phyloP scores from a whole-genome alignment of 2,113 vertebrate species.

The Poecile atricapillus region DNA sequence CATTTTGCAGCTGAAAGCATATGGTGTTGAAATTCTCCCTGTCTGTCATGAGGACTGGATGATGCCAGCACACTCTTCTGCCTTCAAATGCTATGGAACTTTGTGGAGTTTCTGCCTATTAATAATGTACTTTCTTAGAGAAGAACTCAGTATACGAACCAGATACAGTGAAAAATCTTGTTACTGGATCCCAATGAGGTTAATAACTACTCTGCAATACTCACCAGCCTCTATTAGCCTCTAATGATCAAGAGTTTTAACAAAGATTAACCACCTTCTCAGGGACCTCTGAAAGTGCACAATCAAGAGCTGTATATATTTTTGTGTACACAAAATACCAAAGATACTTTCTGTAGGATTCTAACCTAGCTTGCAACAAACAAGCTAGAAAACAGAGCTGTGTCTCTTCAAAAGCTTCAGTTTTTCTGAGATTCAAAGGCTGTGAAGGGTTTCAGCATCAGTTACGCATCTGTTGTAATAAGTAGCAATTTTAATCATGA shows the following conservation, averaged over 20 bases:
- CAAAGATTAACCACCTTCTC: not conserved
- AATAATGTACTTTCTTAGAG: not conserved
- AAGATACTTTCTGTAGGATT: not conserved
- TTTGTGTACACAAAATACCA: not conserved
- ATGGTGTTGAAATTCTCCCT: not conserved
- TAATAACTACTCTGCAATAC: not conserved
- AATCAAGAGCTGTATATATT: not conserved
- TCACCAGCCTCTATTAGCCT: not conserved
- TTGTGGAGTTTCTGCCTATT: not conserved
- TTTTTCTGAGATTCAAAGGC: not conserved
- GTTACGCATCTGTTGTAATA: not conserved
- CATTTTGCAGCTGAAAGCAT: constrained; percentile 1
- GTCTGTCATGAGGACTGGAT: not conserved
- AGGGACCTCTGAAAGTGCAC: not conserved
- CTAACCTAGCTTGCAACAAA: not conserved
- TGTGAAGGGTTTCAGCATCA: not conserved
- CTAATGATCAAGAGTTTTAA: not conserved
- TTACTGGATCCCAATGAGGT: not conserved
- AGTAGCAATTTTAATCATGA: not conserved
- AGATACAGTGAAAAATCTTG: not conserved
- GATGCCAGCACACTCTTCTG: not conserved
- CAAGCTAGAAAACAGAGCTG: not conserved
- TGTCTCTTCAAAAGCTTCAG: not conserved
- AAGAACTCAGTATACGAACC: not conserved
- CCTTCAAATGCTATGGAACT: not conserved